Percentiles rank a stretch among this genome's conserved stretches.
phyloP scores from a whole-genome alignment of 2,113 vertebrate species.

The Riparia riparia region DNA sequence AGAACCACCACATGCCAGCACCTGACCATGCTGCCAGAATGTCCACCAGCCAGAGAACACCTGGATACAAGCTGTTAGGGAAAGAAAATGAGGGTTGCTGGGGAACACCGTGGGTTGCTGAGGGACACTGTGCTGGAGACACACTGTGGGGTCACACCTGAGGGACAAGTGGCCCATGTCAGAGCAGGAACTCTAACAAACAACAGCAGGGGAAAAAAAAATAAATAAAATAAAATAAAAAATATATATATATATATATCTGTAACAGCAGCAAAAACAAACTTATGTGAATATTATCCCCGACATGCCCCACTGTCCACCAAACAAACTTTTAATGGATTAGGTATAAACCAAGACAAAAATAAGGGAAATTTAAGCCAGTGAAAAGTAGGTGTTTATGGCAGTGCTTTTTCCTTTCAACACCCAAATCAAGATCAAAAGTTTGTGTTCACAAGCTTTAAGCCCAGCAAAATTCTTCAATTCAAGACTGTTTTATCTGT shows the following conservation, averaged over 20 bases:
- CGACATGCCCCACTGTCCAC: rapidly evolving
- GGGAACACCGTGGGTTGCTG: no score
- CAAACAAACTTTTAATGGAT: background rate
- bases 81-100: background rate
- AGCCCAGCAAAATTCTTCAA: background rate
- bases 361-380: background rate
- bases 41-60: background rate
- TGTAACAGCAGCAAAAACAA: background rate
- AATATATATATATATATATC: no score
- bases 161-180: rapidly evolving
- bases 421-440: background rate
- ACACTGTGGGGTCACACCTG: background rate
- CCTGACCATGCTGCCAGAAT: rapidly evolving
- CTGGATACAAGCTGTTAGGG: background rate
- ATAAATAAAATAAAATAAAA: background rate
- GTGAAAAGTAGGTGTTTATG: background rate
- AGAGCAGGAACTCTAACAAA: background rate
- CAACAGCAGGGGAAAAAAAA: background rate
- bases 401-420: background rate
- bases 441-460: background rate
- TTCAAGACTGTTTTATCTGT: background rate
- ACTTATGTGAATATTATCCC: background rate
- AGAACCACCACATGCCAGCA: background rate
- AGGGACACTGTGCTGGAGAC: background rate
- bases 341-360: background rate